phyloP scores from a whole-genome alignment of 2,888 invertebrate species.

The Rhimphoctona megacephalus region DNA sequence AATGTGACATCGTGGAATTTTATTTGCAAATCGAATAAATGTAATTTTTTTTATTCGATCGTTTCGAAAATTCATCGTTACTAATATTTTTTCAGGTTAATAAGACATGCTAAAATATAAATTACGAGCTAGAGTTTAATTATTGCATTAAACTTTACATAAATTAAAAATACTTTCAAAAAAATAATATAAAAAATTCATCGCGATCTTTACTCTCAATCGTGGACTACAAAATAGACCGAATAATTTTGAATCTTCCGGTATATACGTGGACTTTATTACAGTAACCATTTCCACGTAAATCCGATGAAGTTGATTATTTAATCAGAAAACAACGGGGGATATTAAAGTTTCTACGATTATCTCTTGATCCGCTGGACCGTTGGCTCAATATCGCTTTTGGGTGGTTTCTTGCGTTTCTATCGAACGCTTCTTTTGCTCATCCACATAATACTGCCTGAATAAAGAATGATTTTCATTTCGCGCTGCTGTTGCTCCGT shows the following conservation, averaged over 20 bases:
- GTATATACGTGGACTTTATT: not conserved
- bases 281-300: slow-evolving; percentile 13
- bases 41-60: too few species aligned
- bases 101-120: too few species aligned
- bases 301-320: slow-evolving; percentile 70
- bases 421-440: slow-evolving; percentile 26
- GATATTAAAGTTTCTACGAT: slow-evolving; percentile 68
- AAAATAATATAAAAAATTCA: too few species aligned
- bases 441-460: slow-evolving; percentile 44
- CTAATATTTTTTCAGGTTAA: too few species aligned
- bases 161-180: too few species aligned
- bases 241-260: not conserved
- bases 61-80: too few species aligned
- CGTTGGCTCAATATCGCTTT: slow-evolving; percentile 34
- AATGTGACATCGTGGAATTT: too few species aligned
- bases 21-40: too few species aligned
- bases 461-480: slow-evolving; percentile 69
- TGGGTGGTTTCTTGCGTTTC: slow-evolving; percentile 17
- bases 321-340: slow-evolving; percentile 71
- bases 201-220: not conserved
- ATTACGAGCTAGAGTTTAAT: too few species aligned
- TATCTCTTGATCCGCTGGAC: slow-evolving; percentile 45
- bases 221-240: not conserved
- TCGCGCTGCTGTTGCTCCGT: slow-evolving; percentile 50
- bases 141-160: too few species aligned